A percentile compares a stretch with the other conserved stretches of the same genome.
These are phyloP conservation scores for Rhipidura dahli DNA, from an alignment of 2,113 vertebrate genomes.

Conservation along the genomic window DNA sequence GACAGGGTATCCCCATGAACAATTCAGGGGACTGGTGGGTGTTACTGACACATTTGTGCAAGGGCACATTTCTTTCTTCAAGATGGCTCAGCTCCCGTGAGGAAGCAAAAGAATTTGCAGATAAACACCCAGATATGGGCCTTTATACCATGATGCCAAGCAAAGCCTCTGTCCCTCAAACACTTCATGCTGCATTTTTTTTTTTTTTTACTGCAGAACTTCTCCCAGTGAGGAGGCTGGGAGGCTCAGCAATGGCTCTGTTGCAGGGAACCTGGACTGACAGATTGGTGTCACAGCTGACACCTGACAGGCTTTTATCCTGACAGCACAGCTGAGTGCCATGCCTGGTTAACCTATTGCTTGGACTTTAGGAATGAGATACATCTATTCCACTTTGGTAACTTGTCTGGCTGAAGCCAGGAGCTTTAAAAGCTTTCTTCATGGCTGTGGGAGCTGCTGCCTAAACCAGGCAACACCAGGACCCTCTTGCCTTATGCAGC, in stretches of 20 bases:
- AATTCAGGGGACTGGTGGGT: background rate
- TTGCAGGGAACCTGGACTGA: background rate
- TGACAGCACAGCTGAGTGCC: background rate
- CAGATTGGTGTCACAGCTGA: background rate
- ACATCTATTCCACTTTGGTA: background rate
- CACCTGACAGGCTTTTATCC: background rate
- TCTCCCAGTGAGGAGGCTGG: background rate
- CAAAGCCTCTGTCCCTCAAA: background rate
- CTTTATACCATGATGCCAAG: background rate
- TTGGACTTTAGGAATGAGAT: background rate
- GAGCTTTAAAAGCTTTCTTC: background rate
- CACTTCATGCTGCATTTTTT: background rate
- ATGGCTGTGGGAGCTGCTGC: accelerated
- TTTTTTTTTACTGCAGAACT: background rate
- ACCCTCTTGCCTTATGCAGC: background rate
- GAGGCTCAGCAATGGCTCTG: background rate
- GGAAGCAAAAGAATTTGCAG: background rate
- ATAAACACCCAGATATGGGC: accelerated
- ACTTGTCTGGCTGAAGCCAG: background rate
- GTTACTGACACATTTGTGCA: background rate
- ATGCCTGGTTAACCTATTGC: background rate
- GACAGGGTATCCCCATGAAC: background rate
- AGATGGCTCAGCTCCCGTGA: background rate
- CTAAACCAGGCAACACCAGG: background rate
- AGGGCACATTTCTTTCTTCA: background rate